Conservation (phyloP, 2,113 vertebrate species). For the Rhinolophus ferrumequinum region DNA sequence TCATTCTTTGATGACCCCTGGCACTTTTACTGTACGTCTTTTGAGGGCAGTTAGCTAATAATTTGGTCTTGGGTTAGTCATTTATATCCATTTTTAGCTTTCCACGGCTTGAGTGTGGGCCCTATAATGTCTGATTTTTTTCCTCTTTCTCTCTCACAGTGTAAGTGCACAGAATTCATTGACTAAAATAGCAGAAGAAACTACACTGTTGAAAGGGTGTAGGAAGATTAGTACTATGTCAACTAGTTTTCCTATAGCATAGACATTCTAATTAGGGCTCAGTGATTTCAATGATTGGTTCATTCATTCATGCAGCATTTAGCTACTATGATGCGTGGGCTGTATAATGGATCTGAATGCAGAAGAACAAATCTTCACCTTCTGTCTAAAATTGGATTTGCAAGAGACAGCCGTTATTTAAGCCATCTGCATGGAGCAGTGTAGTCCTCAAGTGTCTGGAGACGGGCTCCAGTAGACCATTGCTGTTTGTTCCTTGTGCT, state of each 20-base stretch:
- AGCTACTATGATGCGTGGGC: not conserved
- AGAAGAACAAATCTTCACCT: not conserved
- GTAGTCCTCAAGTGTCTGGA: not conserved
- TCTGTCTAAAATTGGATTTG: not conserved
- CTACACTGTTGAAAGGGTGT: not conserved
- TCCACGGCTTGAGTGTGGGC: not conserved
- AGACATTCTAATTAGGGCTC: not conserved
- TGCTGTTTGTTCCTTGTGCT: not conserved
- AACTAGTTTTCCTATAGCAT: not conserved
- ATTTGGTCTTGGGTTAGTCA: not conserved
- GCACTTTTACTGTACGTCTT: not conserved
- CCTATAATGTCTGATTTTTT: not conserved
- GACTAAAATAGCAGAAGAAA: not conserved
- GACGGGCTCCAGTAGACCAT: accelerated
- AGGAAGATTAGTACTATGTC: not conserved
- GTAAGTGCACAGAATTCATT: not conserved
- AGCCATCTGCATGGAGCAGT: accelerated
- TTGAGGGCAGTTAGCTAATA: not conserved
- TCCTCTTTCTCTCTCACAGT: not conserved
- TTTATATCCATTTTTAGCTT: not conserved
- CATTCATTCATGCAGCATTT: not conserved
- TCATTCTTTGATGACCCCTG: not conserved
- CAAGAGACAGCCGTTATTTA: not conserved
- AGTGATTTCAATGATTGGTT: not conserved
- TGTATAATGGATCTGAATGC: not conserved